Evolutionary conservation across 2,113 vertebrate species (phyloP).

Genomic region (Eptatretus burgeri): DNA sequence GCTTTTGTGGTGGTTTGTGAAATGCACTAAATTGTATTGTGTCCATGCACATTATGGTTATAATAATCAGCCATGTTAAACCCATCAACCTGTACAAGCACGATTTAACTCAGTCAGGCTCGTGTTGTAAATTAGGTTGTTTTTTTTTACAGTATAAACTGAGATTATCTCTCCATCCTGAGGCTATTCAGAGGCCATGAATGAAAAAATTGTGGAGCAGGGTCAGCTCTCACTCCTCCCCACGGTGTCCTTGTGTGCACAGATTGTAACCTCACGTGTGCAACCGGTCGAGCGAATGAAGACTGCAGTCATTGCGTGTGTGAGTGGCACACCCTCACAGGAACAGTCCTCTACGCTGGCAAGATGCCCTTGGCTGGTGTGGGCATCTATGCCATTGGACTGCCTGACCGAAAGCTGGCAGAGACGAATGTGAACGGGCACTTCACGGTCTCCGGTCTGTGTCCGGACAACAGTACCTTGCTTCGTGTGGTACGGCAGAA

Average conservation of each 20-base stretch:
- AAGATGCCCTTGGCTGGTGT: slow-evolving; percentile 32
- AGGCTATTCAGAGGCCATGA: no score
- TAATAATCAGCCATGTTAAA: no score
- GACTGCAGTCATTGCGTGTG: slow-evolving; percentile 60
- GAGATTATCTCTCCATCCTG: no score
- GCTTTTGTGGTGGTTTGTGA: no score
- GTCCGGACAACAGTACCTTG: slow-evolving; percentile 41
- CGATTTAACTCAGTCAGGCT: no score
- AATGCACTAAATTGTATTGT: no score
- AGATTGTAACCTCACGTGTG: slow-evolving; percentile 45
- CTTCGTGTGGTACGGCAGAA: slow-evolving; percentile 39
- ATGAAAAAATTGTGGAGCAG: no score
- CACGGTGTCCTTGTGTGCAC: slow-evolving; percentile 7
- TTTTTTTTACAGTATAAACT: no score
- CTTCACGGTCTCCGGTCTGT: slow-evolving; percentile 48
- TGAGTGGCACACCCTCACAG: slow-evolving; percentile 34
- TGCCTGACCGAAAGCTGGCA: slow-evolving; percentile 29
- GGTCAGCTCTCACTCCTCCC: neutral
- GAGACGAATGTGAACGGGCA: slow-evolving; percentile 32
- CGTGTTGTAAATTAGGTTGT: no score
- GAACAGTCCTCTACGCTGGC: slow-evolving; percentile 36
- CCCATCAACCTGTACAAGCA: no score
- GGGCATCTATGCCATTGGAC: slow-evolving; percentile 21
- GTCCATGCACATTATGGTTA: no score
- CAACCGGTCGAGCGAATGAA: slow-evolving; percentile 37